phyloP scores from a whole-genome alignment of 1,140 invertebrate genomes.

The Temnothorax curvispinosus region DNA sequence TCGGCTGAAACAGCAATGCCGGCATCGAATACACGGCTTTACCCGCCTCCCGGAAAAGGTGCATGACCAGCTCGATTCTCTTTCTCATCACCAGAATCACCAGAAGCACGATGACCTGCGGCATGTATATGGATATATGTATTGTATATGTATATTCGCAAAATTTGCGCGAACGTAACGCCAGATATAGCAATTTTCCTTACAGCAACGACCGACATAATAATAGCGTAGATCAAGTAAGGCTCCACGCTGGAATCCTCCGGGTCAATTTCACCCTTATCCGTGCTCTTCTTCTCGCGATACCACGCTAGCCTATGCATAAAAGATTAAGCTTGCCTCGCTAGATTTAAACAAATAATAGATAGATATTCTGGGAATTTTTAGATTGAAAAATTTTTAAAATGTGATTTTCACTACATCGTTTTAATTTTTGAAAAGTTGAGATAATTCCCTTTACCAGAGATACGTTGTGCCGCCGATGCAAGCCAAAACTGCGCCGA shows the following conservation, averaged over 20 bases:
- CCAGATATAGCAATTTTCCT: constrained; percentile 62
- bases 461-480: constrained; percentile 88
- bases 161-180: not conserved
- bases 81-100: constrained; percentile 91
- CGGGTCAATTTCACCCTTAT: constrained; percentile 77
- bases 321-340: not conserved
- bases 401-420: not conserved
- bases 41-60: constrained; percentile 91
- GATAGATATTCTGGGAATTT: not conserved
- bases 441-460: constrained; percentile 86
- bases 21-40: constrained; percentile 91
- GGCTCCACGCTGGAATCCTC: constrained; percentile 78
- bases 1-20: constrained; percentile 90
- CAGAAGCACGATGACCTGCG: constrained; percentile 87
- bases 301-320: constrained; percentile 75
- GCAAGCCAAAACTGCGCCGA: constrained; percentile 87
- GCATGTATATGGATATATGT: not conserved
- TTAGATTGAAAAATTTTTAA: not conserved
- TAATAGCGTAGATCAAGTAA: constrained; percentile 87
- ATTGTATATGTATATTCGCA: not conserved
- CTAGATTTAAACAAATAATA: constrained; percentile 8
- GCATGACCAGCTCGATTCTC: constrained; percentile 89
- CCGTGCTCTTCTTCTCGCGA: constrained; percentile 78
- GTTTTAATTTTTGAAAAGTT: constrained; percentile 3
- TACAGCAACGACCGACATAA: constrained; percentile 88